A percentile compares a stretch with the other conserved stretches of the same genome.
Evolutionary conservation across 2,888 invertebrate genomes (phyloP).

Genomic region (Invenusta paracnida): DNA sequence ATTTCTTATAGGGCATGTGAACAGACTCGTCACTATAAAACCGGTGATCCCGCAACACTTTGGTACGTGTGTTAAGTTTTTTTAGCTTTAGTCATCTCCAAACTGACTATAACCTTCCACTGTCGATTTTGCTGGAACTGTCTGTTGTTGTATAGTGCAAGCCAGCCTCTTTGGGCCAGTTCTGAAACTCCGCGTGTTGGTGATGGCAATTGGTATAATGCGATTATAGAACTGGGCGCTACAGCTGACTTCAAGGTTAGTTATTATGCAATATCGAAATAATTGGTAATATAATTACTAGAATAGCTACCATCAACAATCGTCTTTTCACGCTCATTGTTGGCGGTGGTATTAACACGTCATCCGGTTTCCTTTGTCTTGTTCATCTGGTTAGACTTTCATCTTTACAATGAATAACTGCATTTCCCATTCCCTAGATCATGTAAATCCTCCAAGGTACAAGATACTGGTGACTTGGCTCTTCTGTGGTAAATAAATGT

Average conservation of each 20-base stretch:
- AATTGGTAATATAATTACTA: too few species aligned
- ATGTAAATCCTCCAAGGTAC: slow-evolving; percentile 33
- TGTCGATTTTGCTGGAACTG: too few species aligned
- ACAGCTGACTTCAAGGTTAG: slow-evolving; percentile 14
- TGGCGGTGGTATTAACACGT: background rate
- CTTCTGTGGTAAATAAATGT: slow-evolving; percentile 14
- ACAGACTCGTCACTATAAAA: slow-evolving; percentile 24
- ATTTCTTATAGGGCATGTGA: slow-evolving; percentile 30
- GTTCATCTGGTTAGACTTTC: background rate
- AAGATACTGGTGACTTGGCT: slow-evolving; percentile 31
- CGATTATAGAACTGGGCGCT: background rate
- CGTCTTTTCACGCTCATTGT: background rate
- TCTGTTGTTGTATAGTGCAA: background rate
- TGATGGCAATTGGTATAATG: background rate
- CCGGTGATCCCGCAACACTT: slow-evolving; percentile 25
- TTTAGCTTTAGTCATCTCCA: background rate
- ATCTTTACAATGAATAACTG: too few species aligned
- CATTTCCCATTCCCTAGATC: slow-evolving; percentile 27
- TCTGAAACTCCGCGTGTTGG: background rate
- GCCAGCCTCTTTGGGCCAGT: slow-evolving; percentile 1
- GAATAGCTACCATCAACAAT: background rate
- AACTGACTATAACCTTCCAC: too few species aligned
- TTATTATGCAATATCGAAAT: background rate
- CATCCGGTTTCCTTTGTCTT: background rate
- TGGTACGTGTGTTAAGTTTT: slow-evolving; percentile 30